A percentile compares a stretch with the other conserved stretches of the same genome.
These are phyloP conservation scores for Saccopteryx leptura DNA, from an alignment of 2,113 vertebrate genomes.

Conservation along the genomic window DNA sequence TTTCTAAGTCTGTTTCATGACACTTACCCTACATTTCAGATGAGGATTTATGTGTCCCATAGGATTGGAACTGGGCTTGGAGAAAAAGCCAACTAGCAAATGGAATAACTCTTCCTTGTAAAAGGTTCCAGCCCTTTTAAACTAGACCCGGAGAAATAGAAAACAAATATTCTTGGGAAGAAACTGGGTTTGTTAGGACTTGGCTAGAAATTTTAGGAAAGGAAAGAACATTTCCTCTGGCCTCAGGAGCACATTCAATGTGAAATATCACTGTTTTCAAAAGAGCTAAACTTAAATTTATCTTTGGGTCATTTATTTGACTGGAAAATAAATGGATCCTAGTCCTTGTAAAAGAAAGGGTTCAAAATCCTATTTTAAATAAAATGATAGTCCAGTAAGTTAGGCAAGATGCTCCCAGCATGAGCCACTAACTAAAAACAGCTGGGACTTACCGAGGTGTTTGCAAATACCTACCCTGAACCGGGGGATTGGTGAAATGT, in stretches of 20 bases:
- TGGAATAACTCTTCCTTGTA: constrained; percentile 79
- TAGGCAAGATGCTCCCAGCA: constrained; percentile 34
- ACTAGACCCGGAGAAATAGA: constrained; percentile 59
- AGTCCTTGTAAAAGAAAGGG: constrained; percentile 44
- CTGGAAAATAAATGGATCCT: constrained; percentile 74
- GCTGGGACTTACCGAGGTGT: constrained; percentile 53
- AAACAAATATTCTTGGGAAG: constrained; percentile 81
- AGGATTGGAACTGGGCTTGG: constrained; percentile 63
- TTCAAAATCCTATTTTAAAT: constrained; percentile 70
- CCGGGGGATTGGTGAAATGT: constrained; percentile 24
- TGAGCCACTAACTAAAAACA: constrained; percentile 70
- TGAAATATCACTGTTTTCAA: constrained; percentile 81
- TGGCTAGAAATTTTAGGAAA: constrained; percentile 79
- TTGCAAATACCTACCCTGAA: constrained; percentile 26
- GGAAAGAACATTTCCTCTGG: constrained; percentile 80
- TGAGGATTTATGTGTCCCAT: constrained; percentile 71
- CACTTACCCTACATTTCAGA: constrained; percentile 76
- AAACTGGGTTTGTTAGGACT: constrained; percentile 77
- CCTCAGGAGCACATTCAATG: constrained; percentile 76
- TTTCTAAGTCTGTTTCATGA: constrained; percentile 60
- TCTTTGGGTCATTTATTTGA: constrained; percentile 78
- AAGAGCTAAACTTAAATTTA: constrained; percentile 79
- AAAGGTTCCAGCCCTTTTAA: constrained; percentile 75
- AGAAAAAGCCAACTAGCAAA: constrained; percentile 76
- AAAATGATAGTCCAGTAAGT: constrained; percentile 59